Percentiles rank a stretch among this genome's conserved stretches.
These are phyloP conservation scores for Tympanuchus pallidicinctus DNA, from an alignment of 2,113 vertebrate genomes.

Conservation along the genomic window DNA sequence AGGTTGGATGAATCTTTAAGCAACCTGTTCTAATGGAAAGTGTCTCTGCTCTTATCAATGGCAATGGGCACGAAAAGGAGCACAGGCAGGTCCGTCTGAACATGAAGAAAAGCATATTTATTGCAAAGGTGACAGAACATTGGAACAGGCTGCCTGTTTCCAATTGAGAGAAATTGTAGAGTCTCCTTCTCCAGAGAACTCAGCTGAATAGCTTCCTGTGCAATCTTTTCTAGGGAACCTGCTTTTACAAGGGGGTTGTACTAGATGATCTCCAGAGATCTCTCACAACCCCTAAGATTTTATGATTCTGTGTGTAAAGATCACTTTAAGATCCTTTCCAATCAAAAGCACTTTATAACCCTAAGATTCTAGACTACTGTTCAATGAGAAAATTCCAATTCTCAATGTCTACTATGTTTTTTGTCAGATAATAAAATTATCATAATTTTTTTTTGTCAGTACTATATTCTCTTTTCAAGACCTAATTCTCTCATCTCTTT, in stretches of 20 bases:
- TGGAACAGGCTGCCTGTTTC: no score
- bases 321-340: background rate
- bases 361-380: background rate
- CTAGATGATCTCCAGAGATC: no score
- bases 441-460: background rate
- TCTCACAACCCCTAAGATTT: no score
- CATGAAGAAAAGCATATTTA: no score
- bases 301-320: no score
- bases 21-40: background rate
- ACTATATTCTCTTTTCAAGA: background rate
- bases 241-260: no score
- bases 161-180: no score
- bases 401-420: background rate
- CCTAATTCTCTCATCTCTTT: background rate
- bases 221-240: no score
- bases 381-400: background rate
- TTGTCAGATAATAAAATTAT: background rate
- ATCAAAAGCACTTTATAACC: background rate
- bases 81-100: no score
- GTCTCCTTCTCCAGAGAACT: no score
- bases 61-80: background rate
- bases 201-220: no score
- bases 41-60: background rate
- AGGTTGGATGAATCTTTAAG: background rate
- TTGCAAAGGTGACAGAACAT: no score